These are phyloP conservation scores for Crematogaster levior DNA, from an alignment of 2,888 invertebrate species.

Conservation along the genomic window DNA sequence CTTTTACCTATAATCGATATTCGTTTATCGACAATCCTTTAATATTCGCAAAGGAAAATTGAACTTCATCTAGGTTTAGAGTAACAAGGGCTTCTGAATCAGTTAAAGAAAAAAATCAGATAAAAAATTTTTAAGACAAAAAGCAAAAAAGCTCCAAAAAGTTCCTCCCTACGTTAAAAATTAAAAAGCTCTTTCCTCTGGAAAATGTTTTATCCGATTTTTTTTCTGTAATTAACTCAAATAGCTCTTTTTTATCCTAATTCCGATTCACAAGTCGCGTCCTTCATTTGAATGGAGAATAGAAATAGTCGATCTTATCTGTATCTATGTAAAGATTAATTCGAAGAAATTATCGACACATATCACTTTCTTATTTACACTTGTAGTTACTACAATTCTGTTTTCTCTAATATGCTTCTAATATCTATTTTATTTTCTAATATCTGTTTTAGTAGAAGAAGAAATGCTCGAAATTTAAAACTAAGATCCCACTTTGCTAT, in stretches of 20 bases:
- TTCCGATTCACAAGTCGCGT: neutral
- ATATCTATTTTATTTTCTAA: neutral
- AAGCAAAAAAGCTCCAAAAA: too few species aligned
- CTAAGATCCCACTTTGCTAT: neutral
- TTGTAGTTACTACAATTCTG: neutral
- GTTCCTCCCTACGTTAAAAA: too few species aligned
- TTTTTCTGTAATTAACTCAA: too few species aligned
- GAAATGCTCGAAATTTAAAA: neutral
- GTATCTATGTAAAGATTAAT: neutral
- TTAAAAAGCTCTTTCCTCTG: too few species aligned
- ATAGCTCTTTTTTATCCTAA: too few species aligned
- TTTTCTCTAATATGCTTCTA: neutral
- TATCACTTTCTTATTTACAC: neutral
- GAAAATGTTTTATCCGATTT: too few species aligned
- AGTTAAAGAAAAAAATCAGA: too few species aligned
- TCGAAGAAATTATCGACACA: neutral
- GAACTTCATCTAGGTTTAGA: neutral
- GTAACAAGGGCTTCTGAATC: too few species aligned
- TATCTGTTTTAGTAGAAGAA: neutral
- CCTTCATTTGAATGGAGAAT: conserved; percentile 7
- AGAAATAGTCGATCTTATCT: neutral
- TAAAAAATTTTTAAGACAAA: too few species aligned
- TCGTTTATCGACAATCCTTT: neutral
- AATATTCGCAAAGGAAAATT: conserved; percentile 15
- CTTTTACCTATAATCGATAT: neutral